A percentile compares a stretch with the other conserved stretches of the same genome.
phyloP scores from a whole-genome alignment of 2,113 vertebrate genomes.

The Zosterops borbonicus region DNA sequence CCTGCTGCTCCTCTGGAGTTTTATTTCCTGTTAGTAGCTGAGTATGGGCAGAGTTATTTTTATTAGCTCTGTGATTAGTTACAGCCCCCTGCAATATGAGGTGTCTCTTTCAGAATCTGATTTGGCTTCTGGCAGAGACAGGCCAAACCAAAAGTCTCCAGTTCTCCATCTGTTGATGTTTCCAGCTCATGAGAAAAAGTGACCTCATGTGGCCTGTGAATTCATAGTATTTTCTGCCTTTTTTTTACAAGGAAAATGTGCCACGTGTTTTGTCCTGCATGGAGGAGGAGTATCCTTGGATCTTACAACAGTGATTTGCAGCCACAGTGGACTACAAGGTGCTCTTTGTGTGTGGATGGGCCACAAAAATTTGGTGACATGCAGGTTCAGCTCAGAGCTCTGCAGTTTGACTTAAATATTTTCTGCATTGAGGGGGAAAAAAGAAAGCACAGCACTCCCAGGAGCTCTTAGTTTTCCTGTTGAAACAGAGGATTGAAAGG shows the following conservation, averaged over 20 bases:
- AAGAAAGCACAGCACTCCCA: background rate
- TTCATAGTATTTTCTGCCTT: background rate
- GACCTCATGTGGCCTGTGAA: background rate
- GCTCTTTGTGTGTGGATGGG: background rate
- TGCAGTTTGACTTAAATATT: background rate
- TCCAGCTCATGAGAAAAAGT: background rate
- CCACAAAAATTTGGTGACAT: background rate
- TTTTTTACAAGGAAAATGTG: background rate
- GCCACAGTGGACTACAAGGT: rapidly evolving
- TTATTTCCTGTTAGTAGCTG: background rate
- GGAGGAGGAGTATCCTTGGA: background rate
- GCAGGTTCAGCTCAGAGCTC: background rate
- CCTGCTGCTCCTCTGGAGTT: background rate
- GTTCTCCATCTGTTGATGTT: background rate
- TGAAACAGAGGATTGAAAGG: background rate
- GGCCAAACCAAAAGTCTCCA: background rate
- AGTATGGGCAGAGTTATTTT: background rate
- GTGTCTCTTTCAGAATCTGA: background rate
- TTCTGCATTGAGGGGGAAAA: rapidly evolving
- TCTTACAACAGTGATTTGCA: rapidly evolving
- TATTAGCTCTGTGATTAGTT: background rate
- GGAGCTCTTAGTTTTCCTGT: background rate
- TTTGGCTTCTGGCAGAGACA: background rate
- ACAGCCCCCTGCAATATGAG: background rate
- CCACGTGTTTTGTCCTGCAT: rapidly evolving